Conservation (phyloP, 2,797 vertebrate genomes). For the Leuciscus waleckii region DNA sequence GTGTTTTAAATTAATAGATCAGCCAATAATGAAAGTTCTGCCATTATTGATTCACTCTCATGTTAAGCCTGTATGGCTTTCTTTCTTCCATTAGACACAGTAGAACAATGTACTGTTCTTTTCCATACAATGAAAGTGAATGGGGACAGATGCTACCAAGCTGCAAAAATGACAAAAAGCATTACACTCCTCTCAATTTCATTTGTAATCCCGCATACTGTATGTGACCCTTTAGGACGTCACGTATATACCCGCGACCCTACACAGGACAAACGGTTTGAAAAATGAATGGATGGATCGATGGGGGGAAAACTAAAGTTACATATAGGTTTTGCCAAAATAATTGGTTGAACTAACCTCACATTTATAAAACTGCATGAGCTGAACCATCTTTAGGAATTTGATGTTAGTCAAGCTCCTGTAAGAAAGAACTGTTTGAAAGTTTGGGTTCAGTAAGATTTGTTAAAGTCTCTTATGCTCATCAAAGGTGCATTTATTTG, state of each 20-base stretch:
- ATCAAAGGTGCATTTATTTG: neutral
- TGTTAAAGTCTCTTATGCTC: neutral
- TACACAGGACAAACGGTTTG: neutral
- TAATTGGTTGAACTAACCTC: neutral
- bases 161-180: neutral
- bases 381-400: neutral
- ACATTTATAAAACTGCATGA: neutral
- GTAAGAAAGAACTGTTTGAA: neutral
- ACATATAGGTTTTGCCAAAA: too few relatives aligned
- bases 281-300: neutral
- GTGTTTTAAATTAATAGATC: neutral
- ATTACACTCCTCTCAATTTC: neutral
- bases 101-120: slow-evolving; percentile 12
- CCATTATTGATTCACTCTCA: neutral
- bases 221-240: neutral
- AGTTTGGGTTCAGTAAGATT: neutral
- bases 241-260: neutral
- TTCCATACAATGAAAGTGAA: neutral
- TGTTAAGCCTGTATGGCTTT: neutral
- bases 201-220: neutral
- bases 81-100: neutral
- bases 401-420: neutral
- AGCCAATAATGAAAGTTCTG: neutral
- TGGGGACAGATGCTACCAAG: neutral
- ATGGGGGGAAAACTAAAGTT: neutral